Base-by-base conservation (phyloP, 2,888 invertebrate genomes). In the Philhelius pedissequus region DNA sequence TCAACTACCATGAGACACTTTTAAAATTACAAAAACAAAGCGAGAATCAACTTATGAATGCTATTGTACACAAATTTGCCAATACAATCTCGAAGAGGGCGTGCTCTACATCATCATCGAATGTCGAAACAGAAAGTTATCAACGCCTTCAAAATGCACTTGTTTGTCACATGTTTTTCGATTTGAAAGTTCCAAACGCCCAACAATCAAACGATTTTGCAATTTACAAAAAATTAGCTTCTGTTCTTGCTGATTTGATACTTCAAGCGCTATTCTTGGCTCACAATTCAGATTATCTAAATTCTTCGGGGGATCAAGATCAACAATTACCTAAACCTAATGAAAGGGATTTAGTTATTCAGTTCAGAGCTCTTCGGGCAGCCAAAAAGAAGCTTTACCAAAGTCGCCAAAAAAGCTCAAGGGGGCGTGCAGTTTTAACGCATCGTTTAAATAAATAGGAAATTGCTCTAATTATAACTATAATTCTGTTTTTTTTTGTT, bases 21-120 rank as follows among this genome's bases (percentile, higher is more conserved):
- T 13, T 43, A 7, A 84, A 84, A 68, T 30, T 80, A 27, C 54
- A 76, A 38, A 76, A 62, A 25, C 84, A 84, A 56, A 68, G 80
- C 13, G 71, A 84, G 48, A 50, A 80, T 3, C 80, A 76, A 50
- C 4, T 84, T 11, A 76, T 84, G 80, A 54, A 68, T n/a, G 35
- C 68, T 9, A 76, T 84, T 60, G 71, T 84, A 0, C 15, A 40
- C 1, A 80, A 80, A 9, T 84, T 84, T 25, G 70, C 75, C n/a
- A 71, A 73, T 2, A 9, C 15, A 9, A 62, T 80, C 0, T 35
- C 75, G 1, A 71, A 56, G 11, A 50, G 22, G 40, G 79, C 84
- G 0, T 64, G 35, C 0, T 45, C 30, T 11, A 4, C 7, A 4
- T 40, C 58, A 25, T 4, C 52, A 25, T 0, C 56, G 0, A 71